phyloP scores from a whole-genome alignment of 2,113 vertebrate genomes.

The Phrynocephalus versicolor region DNA sequence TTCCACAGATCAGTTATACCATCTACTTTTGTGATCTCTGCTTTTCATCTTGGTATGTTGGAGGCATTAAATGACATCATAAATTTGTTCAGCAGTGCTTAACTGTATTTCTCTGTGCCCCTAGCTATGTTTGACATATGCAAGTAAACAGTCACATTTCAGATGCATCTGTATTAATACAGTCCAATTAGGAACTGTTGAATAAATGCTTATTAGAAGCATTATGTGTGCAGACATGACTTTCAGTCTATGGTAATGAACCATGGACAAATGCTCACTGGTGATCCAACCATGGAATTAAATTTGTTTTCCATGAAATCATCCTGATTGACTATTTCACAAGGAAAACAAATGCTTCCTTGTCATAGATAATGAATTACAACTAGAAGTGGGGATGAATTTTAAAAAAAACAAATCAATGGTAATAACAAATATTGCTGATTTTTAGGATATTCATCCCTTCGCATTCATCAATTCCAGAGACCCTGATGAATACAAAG shows the following conservation, averaged over 20 bases:
- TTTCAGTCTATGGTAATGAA: constrained; percentile 39
- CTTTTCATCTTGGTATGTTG: not conserved
- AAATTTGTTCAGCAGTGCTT: constrained; percentile 5
- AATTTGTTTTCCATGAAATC: constrained; percentile 1
- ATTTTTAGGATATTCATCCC: too few relatives aligned
- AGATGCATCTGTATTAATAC: constrained; percentile 18
- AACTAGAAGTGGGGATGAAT: too few relatives aligned
- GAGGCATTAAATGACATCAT: not conserved
- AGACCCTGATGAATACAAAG: too few relatives aligned
- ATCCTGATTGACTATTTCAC: not conserved
- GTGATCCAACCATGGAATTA: not conserved
- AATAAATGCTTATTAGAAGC: constrained; percentile 37
- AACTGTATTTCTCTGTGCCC: not conserved
- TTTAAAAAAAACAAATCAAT: too few relatives aligned
- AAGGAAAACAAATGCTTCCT: not conserved
- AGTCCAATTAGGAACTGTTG: constrained; percentile 36
- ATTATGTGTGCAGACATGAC: constrained; percentile 33
- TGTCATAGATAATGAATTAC: too few relatives aligned
- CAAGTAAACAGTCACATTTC: not conserved
- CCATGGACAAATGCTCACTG: constrained; percentile 34
- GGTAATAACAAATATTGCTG: too few relatives aligned
- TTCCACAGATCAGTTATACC: not conserved
- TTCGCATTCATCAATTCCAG: too few relatives aligned
- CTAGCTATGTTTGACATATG: constrained; percentile 25
- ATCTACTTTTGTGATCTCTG: not conserved